Evolutionary conservation across 1,140 invertebrate species (phyloP).

Genomic region (Triops longicaudatus): DNA sequence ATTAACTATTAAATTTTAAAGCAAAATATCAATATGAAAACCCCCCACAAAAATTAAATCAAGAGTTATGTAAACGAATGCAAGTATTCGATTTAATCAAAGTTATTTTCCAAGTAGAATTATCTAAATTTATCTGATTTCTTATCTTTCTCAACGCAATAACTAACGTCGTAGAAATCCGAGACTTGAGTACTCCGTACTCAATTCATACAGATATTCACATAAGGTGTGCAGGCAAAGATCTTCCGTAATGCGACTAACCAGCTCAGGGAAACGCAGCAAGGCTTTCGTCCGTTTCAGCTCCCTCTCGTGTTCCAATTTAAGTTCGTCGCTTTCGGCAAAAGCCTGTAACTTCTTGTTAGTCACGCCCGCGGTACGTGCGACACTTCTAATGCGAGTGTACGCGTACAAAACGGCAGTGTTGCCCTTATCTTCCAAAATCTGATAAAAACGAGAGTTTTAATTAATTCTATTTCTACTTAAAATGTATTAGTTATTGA

Average conservation of each 20-base stretch:
- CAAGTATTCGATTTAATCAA: too few relatives aligned
- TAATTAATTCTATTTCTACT: conserved; percentile 23
- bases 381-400: conserved; percentile 87
- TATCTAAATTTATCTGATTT: too few relatives aligned
- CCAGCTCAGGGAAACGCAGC: conserved; percentile 68
- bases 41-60: too few relatives aligned
- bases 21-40: too few relatives aligned
- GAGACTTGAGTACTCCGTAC: conserved; percentile 82
- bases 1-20: too few relatives aligned
- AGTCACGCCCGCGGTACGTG: conserved; percentile 61
- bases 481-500: not conserved
- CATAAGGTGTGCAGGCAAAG: conserved; percentile 83
- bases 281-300: conserved; percentile 82
- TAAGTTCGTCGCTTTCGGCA: conserved; percentile 47
- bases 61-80: too few relatives aligned
- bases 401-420: conserved; percentile 95
- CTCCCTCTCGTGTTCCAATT: conserved; percentile 82
- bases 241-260: conserved; percentile 73
- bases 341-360: conserved; percentile 50
- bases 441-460: conserved; percentile 46
- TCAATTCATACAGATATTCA: conserved; percentile 91
- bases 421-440: conserved; percentile 98
- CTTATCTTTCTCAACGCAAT: conserved; percentile 86
- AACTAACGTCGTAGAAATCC: conserved; percentile 97
- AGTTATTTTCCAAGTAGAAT: too few relatives aligned